A percentile compares a stretch with the other conserved stretches of the same genome.
These are phyloP conservation scores for Balearica regulorum DNA, from an alignment of 2,797 vertebrate genomes.

Conservation along the genomic window DNA sequence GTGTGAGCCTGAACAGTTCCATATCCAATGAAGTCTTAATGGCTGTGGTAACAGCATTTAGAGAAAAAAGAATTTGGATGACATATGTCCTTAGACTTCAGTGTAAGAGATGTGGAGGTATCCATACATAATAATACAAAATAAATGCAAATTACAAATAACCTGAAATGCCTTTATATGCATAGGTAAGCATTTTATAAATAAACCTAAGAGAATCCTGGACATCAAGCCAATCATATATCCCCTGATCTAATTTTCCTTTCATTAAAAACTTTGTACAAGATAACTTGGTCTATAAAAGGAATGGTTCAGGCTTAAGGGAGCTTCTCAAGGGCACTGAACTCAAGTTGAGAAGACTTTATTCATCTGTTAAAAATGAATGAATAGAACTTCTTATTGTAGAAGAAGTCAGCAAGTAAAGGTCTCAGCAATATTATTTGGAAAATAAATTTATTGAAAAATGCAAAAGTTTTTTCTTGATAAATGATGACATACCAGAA, in stretches of 20 bases:
- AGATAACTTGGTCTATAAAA: neutral
- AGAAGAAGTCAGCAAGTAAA: neutral
- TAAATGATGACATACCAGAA: neutral
- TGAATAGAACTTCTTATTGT: neutral
- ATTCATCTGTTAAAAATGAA: neutral
- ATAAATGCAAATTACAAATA: neutral
- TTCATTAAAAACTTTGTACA: neutral
- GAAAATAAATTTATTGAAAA: neutral
- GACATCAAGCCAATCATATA: neutral
- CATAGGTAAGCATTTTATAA: neutral
- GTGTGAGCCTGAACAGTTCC: neutral
- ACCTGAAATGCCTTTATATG: neutral
- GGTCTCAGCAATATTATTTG: neutral
- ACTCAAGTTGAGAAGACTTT: neutral
- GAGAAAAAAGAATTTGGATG: neutral
- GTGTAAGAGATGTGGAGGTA: neutral
- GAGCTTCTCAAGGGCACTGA: neutral
- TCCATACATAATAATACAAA: neutral
- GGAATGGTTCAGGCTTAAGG: neutral
- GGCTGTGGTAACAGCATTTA: neutral
- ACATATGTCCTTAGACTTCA: neutral
- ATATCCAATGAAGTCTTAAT: neutral
- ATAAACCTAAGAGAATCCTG: neutral
- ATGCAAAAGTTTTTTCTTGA: neutral
- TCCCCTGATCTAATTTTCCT: neutral